These are phyloP conservation scores for Premnoplex brunnescens DNA, from an alignment of 2,797 vertebrate genomes.

Conservation along the genomic window DNA sequence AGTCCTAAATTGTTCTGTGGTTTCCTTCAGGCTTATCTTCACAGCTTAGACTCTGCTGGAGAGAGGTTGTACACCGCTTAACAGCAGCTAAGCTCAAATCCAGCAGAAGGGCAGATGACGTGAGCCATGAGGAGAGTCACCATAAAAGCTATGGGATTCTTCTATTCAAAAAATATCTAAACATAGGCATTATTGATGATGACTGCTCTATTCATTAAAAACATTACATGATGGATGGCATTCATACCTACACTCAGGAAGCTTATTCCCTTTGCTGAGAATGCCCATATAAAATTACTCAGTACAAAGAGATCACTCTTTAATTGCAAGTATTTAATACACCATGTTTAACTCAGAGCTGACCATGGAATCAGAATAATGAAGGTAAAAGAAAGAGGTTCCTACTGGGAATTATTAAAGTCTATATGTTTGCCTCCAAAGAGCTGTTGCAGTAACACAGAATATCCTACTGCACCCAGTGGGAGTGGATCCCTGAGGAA, in stretches of 20 bases:
- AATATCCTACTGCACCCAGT: background rate
- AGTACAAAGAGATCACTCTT: background rate
- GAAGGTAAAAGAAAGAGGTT: background rate
- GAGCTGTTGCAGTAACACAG: background rate
- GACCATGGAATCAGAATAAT: background rate
- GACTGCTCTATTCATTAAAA: constrained; percentile 11
- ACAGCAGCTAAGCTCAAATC: background rate
- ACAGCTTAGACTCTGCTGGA: background rate
- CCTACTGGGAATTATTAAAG: background rate
- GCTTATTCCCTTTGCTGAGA: background rate
- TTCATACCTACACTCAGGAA: background rate
- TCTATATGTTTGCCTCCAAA: background rate
- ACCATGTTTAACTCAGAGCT: background rate
- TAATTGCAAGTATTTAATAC: background rate
- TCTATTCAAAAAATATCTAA: background rate
- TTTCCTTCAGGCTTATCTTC: constrained; percentile 16
- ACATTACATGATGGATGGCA: background rate
- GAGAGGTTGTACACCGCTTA: background rate
- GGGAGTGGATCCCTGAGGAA: background rate
- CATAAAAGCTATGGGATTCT: background rate
- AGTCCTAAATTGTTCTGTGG: background rate
- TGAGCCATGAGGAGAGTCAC: background rate
- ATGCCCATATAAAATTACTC: background rate
- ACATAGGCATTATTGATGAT: background rate
- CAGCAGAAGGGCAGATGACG: background rate